Base-by-base conservation (phyloP, 2,797 vertebrate species). In the Malurus leucopterus region DNA sequence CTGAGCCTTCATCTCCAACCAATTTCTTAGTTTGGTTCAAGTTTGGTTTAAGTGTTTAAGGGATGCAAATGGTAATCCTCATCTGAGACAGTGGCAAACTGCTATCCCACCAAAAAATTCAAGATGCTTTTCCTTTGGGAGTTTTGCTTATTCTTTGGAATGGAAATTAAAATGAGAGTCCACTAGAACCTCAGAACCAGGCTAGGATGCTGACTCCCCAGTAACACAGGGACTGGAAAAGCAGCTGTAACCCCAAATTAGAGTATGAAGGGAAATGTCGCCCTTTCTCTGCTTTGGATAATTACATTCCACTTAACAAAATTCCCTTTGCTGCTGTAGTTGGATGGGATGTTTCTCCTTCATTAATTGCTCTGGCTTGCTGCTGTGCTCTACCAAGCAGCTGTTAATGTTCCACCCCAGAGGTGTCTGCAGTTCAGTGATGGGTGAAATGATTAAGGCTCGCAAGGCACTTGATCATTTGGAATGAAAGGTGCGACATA, bases 341-440 rank as follows among this genome's bases (percentile, higher is more conserved):
- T 89, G 87, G 87, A 81, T 0, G 2, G 64, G 85, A 54, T 89
- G 68, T 92, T 93, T 92, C 89, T 92, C 83, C 89, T 92, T 84
- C 85, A 78, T 91, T 94, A 89, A 93, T 91, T 75, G 80, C 70
- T 92, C 72, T 84, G 87, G 75, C 90, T 92, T 89, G 83, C 73
- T 61, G 85, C 87, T 89, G 76, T 89, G 93, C 91, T 93, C 80
- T 73, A 83, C 73, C 5, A 5, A 93, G 89, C 92, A 94, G 59
- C 79, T 94, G 85, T 75, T 95, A 92, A 92, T 91, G 92, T 92
- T 95, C 89, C 85, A 69, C 92, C 91, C 93, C 87, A 93, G 80
- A 95, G 89, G 89, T 93, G 88, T 86, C 91, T 94, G 89, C 73
- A 94, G 87, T 77, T 93, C 92, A 91, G 73, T 29, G 87, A 86